Evolutionary conservation across 2,797 vertebrate species (phyloP), one percentile per base, ranked within the genome.

Genomic region (Chrosomus eos): DNA sequence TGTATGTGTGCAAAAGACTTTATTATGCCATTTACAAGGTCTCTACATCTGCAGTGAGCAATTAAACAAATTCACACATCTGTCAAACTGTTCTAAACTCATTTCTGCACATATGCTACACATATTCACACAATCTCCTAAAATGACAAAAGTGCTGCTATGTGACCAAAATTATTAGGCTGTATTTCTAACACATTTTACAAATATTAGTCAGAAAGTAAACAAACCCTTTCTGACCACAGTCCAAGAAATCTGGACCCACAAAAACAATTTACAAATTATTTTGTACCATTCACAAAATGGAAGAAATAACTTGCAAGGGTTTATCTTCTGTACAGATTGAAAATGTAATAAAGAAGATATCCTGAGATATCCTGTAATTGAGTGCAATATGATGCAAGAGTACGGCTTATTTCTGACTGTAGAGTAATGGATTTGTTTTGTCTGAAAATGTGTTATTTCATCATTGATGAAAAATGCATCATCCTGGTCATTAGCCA

Each of bases 401-500:
- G 38, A 36, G 33, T 62, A 62, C 28, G 4, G 28, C 62, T 73
- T 33, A 33, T 73, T 53, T 79, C 26, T 82, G 58, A 66, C 81
- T 40, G 43, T 2, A 14, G 60, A 38, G 16, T 53, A 75, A 66
- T 55, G 33, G 38, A 31, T 28, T 66, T 66, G 19, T 21, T 28
- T n/a, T 26, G 48, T 13, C 6, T 8, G 19, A 68, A 33, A 38
- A 68, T 53, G 21, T 67, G n/a, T 18, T 81, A 67, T 43, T 60
- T 51, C 55, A 74, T 83, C 71, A 51, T 18, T 83, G 43, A 83
- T 66, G 43, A 74, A 38, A 75, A 75, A 75, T 67, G 33, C 58
- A 83, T 75, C 60, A 83, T 66, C 58, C 60, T 53, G 43, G 60
- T 53, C 31, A 83, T 66, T 75, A 53, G 43, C 31, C 40, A 83